These are phyloP conservation scores for Cryptoprocta ferox DNA, from an alignment of 2,797 vertebrate species.

Conservation along the genomic window DNA sequence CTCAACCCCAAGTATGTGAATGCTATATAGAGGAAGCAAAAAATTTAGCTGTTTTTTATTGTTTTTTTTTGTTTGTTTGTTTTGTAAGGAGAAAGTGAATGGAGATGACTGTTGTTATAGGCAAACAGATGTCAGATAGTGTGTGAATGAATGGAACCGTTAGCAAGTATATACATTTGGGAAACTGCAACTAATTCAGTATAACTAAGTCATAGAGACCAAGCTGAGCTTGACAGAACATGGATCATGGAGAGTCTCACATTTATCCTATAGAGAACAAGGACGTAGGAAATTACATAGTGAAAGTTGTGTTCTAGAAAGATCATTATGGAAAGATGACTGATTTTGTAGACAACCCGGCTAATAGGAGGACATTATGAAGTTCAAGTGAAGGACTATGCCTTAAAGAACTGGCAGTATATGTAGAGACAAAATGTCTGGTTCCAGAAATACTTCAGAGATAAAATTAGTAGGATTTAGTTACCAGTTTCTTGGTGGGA, in stretches of 20 bases:
- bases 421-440: neutral
- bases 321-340: neutral
- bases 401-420: fast-evolving
- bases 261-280: neutral
- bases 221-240: fast-evolving
- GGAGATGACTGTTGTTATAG: neutral
- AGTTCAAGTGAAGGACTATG: neutral
- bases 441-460: neutral
- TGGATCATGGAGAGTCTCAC: neutral
- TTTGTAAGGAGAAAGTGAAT: neutral
- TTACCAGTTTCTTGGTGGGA: neutral
- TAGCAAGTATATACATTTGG: neutral
- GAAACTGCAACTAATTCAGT: neutral
- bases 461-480: neutral
- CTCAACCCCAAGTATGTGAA: neutral
- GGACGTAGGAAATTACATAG: neutral
- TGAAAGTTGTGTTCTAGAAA: neutral
- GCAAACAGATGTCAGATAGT: neutral
- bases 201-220: neutral
- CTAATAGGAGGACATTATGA: neutral
- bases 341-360: neutral
- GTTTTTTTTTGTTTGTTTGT: neutral
- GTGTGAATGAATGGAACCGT: neutral
- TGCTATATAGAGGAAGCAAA: neutral
- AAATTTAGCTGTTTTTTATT: neutral